phyloP scores from a whole-genome alignment of 2,888 invertebrate genomes.

The Phortica okadai region DNA sequence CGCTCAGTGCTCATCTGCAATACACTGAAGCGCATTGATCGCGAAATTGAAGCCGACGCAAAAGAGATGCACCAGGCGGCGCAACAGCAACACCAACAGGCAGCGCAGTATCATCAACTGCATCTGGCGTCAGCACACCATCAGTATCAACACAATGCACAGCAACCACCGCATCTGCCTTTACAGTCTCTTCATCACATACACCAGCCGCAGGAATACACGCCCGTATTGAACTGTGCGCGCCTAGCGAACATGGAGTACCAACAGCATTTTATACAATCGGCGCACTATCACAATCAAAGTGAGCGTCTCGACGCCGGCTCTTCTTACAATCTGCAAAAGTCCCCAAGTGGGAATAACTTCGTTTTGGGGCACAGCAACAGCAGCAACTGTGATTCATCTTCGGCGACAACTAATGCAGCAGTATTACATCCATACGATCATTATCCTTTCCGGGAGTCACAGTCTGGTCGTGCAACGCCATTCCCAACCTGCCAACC shows the following conservation, averaged over 20 bases:
- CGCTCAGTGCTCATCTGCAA: slow-evolving; percentile 96
- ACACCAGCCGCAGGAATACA: slow-evolving; percentile 68
- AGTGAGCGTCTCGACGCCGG: slow-evolving; percentile 64
- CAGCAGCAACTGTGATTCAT: slow-evolving; percentile 60
- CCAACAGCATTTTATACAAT: slow-evolving; percentile 61
- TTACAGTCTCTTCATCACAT: slow-evolving; percentile 44
- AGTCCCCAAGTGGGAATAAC: slow-evolving; percentile 44
- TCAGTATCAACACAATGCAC: slow-evolving; percentile 49
- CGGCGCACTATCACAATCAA: slow-evolving; percentile 55
- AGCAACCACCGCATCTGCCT: slow-evolving; percentile 50
- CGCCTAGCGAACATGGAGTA: slow-evolving; percentile 72
- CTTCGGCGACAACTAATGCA: slow-evolving; percentile 46
- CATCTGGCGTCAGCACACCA: slow-evolving; percentile 61
- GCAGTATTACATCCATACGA: slow-evolving; percentile 74
- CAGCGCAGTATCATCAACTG: slow-evolving; percentile 41
- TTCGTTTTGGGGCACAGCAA: slow-evolving; percentile 40
- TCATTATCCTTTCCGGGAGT: slow-evolving; percentile 76
- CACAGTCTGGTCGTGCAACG: slow-evolving; percentile 81
- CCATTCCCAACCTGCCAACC: slow-evolving; percentile 79
- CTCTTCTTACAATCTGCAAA: slow-evolving; percentile 44
- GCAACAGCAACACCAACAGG: slow-evolving; percentile 69
- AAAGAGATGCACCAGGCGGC: slow-evolving; percentile 76
- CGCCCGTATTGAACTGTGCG: slow-evolving; percentile 72
- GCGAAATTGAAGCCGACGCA: slow-evolving; percentile 88
- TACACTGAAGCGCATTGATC: slow-evolving; percentile 90